Base-by-base conservation (phyloP, 2,113 vertebrate species). In the Protobothrops mucrosquamatus region DNA sequence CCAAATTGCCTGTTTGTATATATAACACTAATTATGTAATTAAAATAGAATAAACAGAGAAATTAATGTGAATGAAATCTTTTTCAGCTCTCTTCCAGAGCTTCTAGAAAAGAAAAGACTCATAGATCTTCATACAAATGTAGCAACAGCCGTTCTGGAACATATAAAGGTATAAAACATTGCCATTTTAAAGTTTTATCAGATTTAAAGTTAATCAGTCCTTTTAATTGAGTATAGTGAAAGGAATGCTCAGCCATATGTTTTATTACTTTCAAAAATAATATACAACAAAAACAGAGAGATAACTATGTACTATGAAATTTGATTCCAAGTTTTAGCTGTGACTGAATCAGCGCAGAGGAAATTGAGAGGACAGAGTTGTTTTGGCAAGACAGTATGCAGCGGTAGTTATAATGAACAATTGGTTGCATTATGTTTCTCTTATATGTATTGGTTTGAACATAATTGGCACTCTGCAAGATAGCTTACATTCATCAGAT, bases 41-140 rank as follows among this genome's bases (percentile, higher is more conserved):
- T 94, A 81, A 87, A 29, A 9, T 18, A 51, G 81, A 92, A 51
- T 57, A 18, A 88, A 87, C 69, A 91, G 74, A 91, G 93, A 94
- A 69, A 88, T 97, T 97, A 96, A 93, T 96, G 95, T 97, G 90
- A 94, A 97, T 96, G 97, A 97, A 96, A 94, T 93, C 96, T 93
- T 93, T 96, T 97, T 89, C 96, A 99, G 99, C 97, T 99, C 99
- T 96, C 98, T 99, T 96, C 99, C 99, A 91, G 99, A 99, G 96
- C 98, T 99, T 92, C 97, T 99, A 96, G 99, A 99, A 97, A 99
- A 99, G 98, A 99, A 99, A 95, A 97, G 99, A 87, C 98, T 99
- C 91, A 99, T 99, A 93, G 99, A 99, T 97, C 98, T 99, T 87
- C 99, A 99, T 97, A 99, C 99, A 93, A 99, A 99, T 94, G 99